Base-by-base conservation (phyloP, 1,140 invertebrate species). In the Neodiprion lecontei region DNA sequence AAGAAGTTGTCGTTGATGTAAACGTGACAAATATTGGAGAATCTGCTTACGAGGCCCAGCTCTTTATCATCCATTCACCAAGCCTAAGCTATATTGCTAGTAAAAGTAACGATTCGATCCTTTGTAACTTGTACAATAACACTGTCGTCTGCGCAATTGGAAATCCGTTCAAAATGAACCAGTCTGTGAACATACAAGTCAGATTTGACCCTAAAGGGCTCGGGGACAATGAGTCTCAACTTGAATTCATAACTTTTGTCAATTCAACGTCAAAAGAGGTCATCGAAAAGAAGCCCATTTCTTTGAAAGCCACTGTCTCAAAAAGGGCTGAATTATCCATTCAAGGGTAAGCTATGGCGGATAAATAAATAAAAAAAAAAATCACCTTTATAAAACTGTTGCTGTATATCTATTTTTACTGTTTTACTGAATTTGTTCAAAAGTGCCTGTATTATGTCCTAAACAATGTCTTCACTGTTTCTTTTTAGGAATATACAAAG, bases 11-110 rank as follows among this genome's bases (percentile, higher is more conserved):
- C 50, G 87, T 99, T 0, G 91, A 94, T 50, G 89, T 97, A 11
- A 92, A 90, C 40, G 91, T 97, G 3, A 89, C 88, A 47, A 99
- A 99, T 84, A 81, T 90, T 23, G 93, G 92, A 3, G 97, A 99
- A 84, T 95, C 97, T 0, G 97, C 97, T 0, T 98, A 99, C 83
- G 95, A 98, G 84, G 92, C 96, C 0, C 93, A 94, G 79, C 83
- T 99, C 1, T 95, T 94, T 83, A 90, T 99, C 2, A 87, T 89
- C 28, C 95, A 97, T 86, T 95, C 96, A 23, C 86, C 91, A 53
- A 93, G 91, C 72, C 89, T 99, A 9, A 93, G 92, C 81, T 98
- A 96, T 81, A 95, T 96, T 80, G 93, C 92, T 23, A 91, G 88
- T 40, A 91, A 91, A 76, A 89, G 86, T 77, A 87, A 87, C 71